Base-by-base conservation (phyloP, 2,888 invertebrate genomes). In the Orthosia gracilis region DNA sequence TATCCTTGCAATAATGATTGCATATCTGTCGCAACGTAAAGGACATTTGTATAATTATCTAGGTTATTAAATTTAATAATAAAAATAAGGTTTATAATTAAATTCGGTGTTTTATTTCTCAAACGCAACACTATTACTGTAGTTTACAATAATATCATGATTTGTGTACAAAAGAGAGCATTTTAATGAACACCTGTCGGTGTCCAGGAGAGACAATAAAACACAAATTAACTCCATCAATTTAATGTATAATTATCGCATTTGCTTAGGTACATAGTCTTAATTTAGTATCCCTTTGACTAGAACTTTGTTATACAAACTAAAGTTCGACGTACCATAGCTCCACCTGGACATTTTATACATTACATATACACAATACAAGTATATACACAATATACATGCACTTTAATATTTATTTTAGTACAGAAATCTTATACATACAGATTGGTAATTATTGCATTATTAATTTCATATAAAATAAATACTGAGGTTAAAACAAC, bases 81-180 rank as follows among this genome's bases (percentile, higher is more conserved):
- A 74, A 73, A 73, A 86, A 73, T 83, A 85, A 79, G 74, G 73
- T 80, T 81, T 72, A 84, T 84, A 85, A 85, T 86, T 88, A 74
- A 87, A 89, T 90, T 89, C 79, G 85, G 86, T 81, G 88, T 91
- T 92, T 92, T 90, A 91, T 91, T 92, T 90, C 78, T 86, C 81
- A 88, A 90, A 88, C 87, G 83, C 85, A 87, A 89, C 81, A 80
- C 82, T 85, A 76, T 82, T 80, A 77, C 70, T 66, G 69, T 76
- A 80, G 70, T 84, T 72, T 75, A 85, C 63, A 79, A 80, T 78
- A 71, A 72, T 78, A 80, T 83, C 64, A 73, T 80, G 50, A 73
- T 67, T 79, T 84, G 76, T 83, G 76, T 80, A 85, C 76, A 85
- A 78, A 82, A 88, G 86, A 88, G 87, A 86, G 88, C 85, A 73